Evolutionary conservation across 2,888 invertebrate genomes (phyloP).

Genomic region (Petrolisthes manimaculis): DNA sequence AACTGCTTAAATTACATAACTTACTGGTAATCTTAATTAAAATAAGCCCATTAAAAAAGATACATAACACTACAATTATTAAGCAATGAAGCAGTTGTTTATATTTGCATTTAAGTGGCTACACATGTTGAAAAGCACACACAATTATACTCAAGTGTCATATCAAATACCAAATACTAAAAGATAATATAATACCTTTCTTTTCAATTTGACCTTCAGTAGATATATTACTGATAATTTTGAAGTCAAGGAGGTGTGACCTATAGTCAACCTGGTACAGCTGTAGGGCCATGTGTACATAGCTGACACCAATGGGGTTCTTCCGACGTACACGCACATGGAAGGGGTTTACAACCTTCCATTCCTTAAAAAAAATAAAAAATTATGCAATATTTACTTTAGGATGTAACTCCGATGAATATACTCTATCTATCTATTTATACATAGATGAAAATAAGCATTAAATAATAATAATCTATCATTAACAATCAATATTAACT

Average conservation of each 20-base stretch:
- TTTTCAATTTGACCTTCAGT: conserved; percentile 63
- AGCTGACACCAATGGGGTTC: conserved; percentile 85
- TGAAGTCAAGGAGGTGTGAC: conserved; percentile 97
- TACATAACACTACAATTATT: too few relatives aligned
- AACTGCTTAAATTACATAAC: too few relatives aligned
- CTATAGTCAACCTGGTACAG: conserved; percentile 99
- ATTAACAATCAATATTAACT: neutral
- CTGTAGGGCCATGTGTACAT: conserved; percentile 97
- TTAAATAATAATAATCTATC: neutral
- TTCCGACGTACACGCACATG: conserved; percentile 95
- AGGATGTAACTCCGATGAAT: neutral
- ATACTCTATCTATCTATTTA: conserved; percentile 15
- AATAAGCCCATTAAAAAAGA: too few relatives aligned
- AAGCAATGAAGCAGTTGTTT: too few relatives aligned
- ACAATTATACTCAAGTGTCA: too few relatives aligned
- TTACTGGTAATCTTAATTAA: too few relatives aligned
- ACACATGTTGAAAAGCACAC: too few relatives aligned
- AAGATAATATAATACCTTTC: conserved; percentile 17
- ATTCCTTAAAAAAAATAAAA: conserved; percentile 76
- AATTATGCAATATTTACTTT: neutral
- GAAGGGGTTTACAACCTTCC: conserved; percentile 97
- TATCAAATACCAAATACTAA: too few relatives aligned
- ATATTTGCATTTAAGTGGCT: too few relatives aligned
- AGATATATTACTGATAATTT: conserved; percentile 78
- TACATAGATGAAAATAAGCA: neutral